Base-by-base conservation (phyloP, 2,888 invertebrate genomes). In the Crepidodera aurea region DNA sequence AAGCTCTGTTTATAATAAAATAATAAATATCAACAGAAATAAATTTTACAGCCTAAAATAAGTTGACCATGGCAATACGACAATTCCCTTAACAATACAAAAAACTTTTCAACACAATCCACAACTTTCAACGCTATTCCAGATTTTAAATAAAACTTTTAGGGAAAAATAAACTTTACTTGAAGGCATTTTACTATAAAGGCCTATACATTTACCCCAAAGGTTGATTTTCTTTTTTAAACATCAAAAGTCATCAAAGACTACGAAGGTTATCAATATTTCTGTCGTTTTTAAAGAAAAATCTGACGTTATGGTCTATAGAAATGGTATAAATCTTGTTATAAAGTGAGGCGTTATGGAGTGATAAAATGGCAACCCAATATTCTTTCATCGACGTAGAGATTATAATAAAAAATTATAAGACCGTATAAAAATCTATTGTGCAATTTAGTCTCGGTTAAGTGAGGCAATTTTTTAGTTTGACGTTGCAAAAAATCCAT, bases 351-450 rank as follows among this genome's bases (percentile, higher is more conserved):
- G 46, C 63, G 44, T 63, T 63, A 63, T 55, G 25, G 44, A 50
- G 63, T 63, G 59, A 63, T 63, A 63, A 63, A 63, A 53, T 55
- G 39, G 51, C 25, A 15, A 32, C 19, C 63, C 59, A 59, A 63
- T 63, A 63, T 63, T 59, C 63, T 59, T 59, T 50, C 59, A 59
- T 55, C 55, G 55, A 44, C 37, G 19, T 32, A 40, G 37, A 34
- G 59, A 63, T 55, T 55, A 59, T 59, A 48, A 59, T 59, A 59
- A 59, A 59, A 59, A 63, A 63, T 63, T 42, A 59, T 59, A 58
- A 63, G 39, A 27, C 50, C 50, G 29, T 55, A 63, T 51, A 54
- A 59, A 55, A 59, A 59, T 59, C 54, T 44, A 63, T 51, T 63
- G 48, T 39, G 16, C 3, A 27, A 13, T 44, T 44, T 22, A 44